These are phyloP conservation scores for Nomada fucata DNA, from an alignment of 2,888 invertebrate species.

Conservation along the genomic window DNA sequence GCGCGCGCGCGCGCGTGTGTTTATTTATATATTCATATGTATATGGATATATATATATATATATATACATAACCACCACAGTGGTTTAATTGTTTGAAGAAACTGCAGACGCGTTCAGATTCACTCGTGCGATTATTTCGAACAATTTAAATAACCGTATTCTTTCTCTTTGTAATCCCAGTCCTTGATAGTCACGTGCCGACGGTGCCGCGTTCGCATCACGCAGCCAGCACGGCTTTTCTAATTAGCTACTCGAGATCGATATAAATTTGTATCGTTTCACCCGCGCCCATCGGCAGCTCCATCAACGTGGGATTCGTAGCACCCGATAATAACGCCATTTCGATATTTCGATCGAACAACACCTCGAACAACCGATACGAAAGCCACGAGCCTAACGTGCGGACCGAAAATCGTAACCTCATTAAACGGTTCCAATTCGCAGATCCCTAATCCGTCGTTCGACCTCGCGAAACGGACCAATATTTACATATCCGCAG, in stretches of 20 bases:
- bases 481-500: slow-evolving; percentile 1
- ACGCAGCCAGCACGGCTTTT: not conserved
- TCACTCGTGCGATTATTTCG: not conserved
- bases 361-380: no score
- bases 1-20: no score
- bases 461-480: slow-evolving; percentile 11
- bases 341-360: not conserved
- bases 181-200: not conserved
- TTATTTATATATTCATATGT: no score
- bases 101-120: no score
- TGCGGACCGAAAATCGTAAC: not conserved
- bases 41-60: no score
- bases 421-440: not conserved
- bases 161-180: not conserved
- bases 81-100: no score
- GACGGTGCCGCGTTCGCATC: not conserved
- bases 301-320: not conserved
- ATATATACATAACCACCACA: no score
- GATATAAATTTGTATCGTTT: slow-evolving; percentile 4
- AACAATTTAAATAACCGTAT: not conserved
- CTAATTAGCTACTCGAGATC: not conserved
- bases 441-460: not conserved
- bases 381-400: not conserved
- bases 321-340: not conserved
- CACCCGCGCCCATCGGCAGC: not conserved